Evolutionary conservation across 2,888 invertebrate genomes (phyloP), one percentile per base, ranked within the genome.

Genomic region (Timema cristinae): DNA sequence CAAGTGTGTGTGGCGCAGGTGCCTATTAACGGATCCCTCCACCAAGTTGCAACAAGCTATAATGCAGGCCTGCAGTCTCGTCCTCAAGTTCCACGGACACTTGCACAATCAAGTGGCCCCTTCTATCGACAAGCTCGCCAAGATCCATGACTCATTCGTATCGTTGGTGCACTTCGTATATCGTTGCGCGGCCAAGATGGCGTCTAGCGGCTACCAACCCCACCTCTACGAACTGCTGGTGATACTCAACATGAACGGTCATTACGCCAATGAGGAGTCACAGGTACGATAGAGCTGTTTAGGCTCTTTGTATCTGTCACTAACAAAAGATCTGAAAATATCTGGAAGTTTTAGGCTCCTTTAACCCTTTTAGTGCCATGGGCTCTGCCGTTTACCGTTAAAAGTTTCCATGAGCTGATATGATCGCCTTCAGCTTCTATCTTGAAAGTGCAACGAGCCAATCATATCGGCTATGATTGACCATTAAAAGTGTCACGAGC

Each of bases 1-100:
- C 1, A 32, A 32, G 32, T 32, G 32, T 32, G 32, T 32, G 11
- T 15, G 10, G 80, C 81, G 69, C 77, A 85, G 92, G 77, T 92
- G 93, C 76, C 85, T 93, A 77, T 80, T 93, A 6, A 92, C 91
- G 77, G 87, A 89, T 71, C 86, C 89, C 69, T 90, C 50, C 50
- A 86, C 86, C 50, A 89, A 89, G 5, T 87, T 93, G 52, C 87
- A 89, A 80, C 89, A 89, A 76, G 85, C 90, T 0, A 82, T 93
- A 52, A 88, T 90, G 71, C 89, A 89, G 79, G 89, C 91, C 16
- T 91, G 92, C 77, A 87, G 87, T 68, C 88, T 92, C 8, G 89
- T 91, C 54, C 80, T 93, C 75, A 89, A 91, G 78, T 91, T 90
- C 78, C 89, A 89, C 78, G 85, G 89, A 71, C 86, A 88, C 75